These are phyloP conservation scores for Drosophila repletoides DNA, from an alignment of 1,140 invertebrate genomes.

Conservation along the genomic window DNA sequence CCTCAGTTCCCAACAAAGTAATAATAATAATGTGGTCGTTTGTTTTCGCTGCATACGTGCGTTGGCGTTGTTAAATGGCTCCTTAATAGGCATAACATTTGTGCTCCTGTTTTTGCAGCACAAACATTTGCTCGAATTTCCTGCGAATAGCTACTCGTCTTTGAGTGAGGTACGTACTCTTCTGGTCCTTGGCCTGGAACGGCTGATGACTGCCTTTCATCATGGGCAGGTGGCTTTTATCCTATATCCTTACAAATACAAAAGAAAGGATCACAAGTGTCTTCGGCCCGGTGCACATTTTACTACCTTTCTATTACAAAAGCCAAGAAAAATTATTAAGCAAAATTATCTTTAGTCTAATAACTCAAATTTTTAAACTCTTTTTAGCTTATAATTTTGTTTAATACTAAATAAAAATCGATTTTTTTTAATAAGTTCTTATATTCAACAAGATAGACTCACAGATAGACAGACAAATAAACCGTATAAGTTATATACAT, in stretches of 20 bases:
- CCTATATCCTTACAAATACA: no score
- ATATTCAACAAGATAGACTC: no score
- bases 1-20: conserved; percentile 27
- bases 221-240: no score
- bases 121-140: conserved; percentile 37
- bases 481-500: no score
- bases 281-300: no score
- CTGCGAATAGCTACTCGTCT: background rate
- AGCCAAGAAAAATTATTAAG: no score
- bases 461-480: no score
- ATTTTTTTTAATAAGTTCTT: no score
- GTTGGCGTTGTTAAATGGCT: conserved; percentile 52
- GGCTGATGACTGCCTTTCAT: background rate
- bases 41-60: conserved; percentile 66
- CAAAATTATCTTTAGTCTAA: no score
- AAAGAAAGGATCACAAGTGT: no score
- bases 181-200: background rate
- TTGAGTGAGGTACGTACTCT: background rate
- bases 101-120: conserved; percentile 49
- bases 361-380: no score
- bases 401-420: background rate
- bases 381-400: background rate
- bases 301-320: no score
- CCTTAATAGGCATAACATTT: conserved; percentile 68
- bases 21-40: conserved; percentile 69